phyloP scores from a whole-genome alignment of 2,888 invertebrate genomes.

The Habrosyne pyritoides region DNA sequence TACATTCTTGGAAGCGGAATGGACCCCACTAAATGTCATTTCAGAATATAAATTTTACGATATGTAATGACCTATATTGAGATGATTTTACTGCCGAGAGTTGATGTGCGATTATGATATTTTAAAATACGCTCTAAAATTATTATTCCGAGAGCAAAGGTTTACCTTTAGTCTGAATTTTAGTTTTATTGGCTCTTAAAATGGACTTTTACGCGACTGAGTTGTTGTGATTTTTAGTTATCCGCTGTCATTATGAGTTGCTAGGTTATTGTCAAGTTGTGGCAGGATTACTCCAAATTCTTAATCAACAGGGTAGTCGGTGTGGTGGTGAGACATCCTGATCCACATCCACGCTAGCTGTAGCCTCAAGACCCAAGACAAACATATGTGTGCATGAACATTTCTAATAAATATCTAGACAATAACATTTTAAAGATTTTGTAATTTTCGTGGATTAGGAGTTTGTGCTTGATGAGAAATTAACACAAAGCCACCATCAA shows the following conservation, averaged over 20 bases:
- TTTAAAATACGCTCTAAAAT: constrained; percentile 20
- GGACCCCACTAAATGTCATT: constrained; percentile 54
- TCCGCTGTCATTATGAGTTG: background rate
- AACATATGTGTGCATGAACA: too few relatives aligned
- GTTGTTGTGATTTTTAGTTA: constrained; percentile 8
- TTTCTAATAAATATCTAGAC: too few relatives aligned
- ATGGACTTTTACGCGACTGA: background rate
- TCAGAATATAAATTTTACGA: constrained; percentile 58
- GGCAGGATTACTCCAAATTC: background rate
- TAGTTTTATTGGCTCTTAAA: background rate
- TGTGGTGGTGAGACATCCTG: too few relatives aligned
- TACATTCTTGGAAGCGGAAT: constrained; percentile 45
- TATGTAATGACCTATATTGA: constrained; percentile 59
- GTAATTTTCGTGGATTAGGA: too few relatives aligned
- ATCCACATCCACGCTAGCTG: too few relatives aligned
- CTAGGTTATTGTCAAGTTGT: background rate
- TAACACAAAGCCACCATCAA: too few relatives aligned
- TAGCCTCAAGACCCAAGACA: too few relatives aligned
- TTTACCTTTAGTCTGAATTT: background rate
- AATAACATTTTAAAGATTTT: too few relatives aligned
- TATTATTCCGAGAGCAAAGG: background rate
- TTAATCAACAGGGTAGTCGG: too few relatives aligned
- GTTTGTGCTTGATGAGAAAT: too few relatives aligned
- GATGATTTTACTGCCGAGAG: constrained; percentile 41
- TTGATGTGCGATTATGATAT: constrained; percentile 18